phyloP scores from a whole-genome alignment of 1,140 invertebrate genomes.

The Akabosia matsudoensis region DNA sequence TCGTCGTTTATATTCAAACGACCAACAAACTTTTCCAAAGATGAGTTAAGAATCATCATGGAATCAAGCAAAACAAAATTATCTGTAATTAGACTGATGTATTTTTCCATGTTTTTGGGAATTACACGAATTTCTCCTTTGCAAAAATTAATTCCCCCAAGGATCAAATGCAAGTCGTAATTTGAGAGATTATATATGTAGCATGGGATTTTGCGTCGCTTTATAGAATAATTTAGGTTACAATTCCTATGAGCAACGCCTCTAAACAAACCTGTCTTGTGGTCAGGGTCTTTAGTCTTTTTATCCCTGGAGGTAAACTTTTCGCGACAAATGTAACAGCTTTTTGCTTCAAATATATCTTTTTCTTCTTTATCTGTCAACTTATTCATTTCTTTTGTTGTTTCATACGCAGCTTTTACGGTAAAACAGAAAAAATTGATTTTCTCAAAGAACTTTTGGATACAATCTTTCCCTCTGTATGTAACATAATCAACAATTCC shows the following conservation, averaged over 20 bases:
- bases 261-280: background rate
- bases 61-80: slow-evolving; percentile 28
- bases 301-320: background rate
- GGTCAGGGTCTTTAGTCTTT: slow-evolving; percentile 2
- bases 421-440: background rate
- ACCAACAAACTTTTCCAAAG: background rate
- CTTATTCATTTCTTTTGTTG: background rate
- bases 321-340: background rate
- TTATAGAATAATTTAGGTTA: background rate
- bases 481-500: background rate
- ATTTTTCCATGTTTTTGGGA: slow-evolving; percentile 10
- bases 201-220: background rate
- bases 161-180: slow-evolving; percentile 24
- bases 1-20: background rate
- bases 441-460: slow-evolving; percentile 9
- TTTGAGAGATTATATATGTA: slow-evolving; percentile 21
- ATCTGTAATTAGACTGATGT: slow-evolving; percentile 11
- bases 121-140: slow-evolving; percentile 12
- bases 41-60: background rate
- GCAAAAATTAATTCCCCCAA: background rate
- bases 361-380: background rate
- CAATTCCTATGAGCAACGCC: background rate
- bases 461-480: slow-evolving; percentile 2
- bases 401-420: background rate
- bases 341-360: background rate